These are phyloP conservation scores for Nymphalis c-album DNA, from an alignment of 2,888 invertebrate genomes.

Conservation along the genomic window DNA sequence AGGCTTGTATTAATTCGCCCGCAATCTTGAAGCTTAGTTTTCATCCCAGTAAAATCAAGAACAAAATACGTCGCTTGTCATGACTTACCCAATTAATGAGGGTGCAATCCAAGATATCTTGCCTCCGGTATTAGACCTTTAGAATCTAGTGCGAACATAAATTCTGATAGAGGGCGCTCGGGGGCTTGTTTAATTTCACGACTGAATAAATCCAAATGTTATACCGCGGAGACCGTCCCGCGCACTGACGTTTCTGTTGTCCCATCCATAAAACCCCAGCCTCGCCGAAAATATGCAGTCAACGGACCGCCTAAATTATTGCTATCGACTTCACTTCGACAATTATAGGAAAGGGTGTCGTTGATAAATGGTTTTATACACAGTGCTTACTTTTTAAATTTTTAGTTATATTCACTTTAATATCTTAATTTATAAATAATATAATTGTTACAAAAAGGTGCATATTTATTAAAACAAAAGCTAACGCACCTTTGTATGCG, in stretches of 20 bases:
- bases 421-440: no score
- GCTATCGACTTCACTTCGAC: slow-evolving; percentile 24
- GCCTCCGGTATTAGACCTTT: slow-evolving; percentile 54
- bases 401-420: neutral
- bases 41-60: slow-evolving; percentile 46
- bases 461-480: no score
- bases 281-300: slow-evolving; percentile 45
- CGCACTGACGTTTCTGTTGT: slow-evolving; percentile 59
- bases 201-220: slow-evolving; percentile 79
- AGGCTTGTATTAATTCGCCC: slow-evolving; percentile 28
- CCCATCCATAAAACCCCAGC: slow-evolving; percentile 64
- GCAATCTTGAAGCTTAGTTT: slow-evolving; percentile 24
- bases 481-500: no score
- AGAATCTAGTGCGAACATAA: slow-evolving; percentile 78
- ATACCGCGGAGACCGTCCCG: slow-evolving; percentile 58
- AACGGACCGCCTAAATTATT: slow-evolving; percentile 23
- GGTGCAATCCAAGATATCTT: slow-evolving; percentile 61
- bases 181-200: slow-evolving; percentile 80
- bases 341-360: slow-evolving; percentile 2
- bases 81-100: slow-evolving; percentile 67
- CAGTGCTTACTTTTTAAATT: no score
- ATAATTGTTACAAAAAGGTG: no score
- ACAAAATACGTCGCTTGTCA: slow-evolving; percentile 57
- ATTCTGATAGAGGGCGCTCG: slow-evolving; percentile 72
- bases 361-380: neutral